A percentile compares a stretch with the other conserved stretches of the same genome.
Conservation (phyloP, 2,113 vertebrate species). For the Mustela nigripes region DNA sequence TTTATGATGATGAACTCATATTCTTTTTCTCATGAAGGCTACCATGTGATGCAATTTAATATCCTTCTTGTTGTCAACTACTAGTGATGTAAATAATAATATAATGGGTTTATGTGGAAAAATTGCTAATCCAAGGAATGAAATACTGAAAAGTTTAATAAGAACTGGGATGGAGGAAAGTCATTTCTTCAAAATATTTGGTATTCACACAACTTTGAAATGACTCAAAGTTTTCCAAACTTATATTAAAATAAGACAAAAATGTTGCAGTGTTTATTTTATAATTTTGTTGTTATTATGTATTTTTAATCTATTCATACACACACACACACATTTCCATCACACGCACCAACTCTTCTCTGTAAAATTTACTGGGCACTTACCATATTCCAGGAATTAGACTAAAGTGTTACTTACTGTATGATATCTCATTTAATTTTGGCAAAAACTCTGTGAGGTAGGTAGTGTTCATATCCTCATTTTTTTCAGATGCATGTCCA, state of each 20-base stretch:
- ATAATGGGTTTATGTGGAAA: not conserved
- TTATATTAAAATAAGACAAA: conserved; percentile 66
- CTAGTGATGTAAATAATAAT: conserved; percentile 68
- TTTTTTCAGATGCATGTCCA: not conserved
- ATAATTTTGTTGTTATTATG: not conserved
- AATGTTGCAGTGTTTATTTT: not conserved
- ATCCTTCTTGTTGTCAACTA: conserved; percentile 20
- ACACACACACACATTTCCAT: not conserved
- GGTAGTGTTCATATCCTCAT: not conserved
- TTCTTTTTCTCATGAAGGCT: conserved; percentile 64
- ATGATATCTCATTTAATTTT: not conserved
- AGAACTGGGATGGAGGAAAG: conserved; percentile 61
- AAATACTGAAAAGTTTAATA: conserved; percentile 51
- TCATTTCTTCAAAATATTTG: conserved; percentile 65
- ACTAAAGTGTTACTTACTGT: not conserved
- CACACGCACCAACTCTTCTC: not conserved
- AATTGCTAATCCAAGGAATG: conserved; percentile 14
- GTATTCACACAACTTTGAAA: conserved; percentile 76
- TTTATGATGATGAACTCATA: conserved; percentile 4
- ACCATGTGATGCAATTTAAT: conserved; percentile 12
- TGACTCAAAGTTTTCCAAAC: conserved; percentile 70
- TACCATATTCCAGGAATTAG: not conserved
- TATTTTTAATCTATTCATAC: not conserved
- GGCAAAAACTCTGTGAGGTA: not conserved
- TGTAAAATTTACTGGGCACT: not conserved